Evolutionary conservation across 2,888 invertebrate species (phyloP).

Genomic region (Thyatira batis): DNA sequence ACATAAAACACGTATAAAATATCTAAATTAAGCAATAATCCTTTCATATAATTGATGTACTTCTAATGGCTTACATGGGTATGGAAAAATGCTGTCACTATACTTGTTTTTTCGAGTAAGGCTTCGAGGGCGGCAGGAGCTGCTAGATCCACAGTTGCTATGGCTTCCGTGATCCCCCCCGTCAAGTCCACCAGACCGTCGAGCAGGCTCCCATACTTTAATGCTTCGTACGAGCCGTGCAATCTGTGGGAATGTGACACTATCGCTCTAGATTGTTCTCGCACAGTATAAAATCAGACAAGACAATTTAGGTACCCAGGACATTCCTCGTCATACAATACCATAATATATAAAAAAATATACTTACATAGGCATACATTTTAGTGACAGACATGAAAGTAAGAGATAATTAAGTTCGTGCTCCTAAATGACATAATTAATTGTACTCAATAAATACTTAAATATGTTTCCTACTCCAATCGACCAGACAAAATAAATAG

Average conservation of each 20-base stretch:
- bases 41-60: too few relatives aligned
- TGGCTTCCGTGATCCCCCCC: conserved; percentile 93
- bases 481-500: too few relatives aligned
- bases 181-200: conserved; percentile 95
- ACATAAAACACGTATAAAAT: background rate
- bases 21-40: too few relatives aligned
- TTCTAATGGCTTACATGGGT: conserved; percentile 55
- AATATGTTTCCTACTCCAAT: too few relatives aligned
- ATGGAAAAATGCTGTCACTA: conserved; percentile 85
- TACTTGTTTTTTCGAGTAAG: conserved; percentile 90
- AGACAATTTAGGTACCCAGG: too few relatives aligned
- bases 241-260: conserved; percentile 80
- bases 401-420: too few relatives aligned
- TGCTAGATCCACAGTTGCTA: conserved; percentile 87
- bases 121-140: conserved; percentile 86
- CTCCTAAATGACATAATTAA: too few relatives aligned
- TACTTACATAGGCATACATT: too few relatives aligned
- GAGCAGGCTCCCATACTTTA: conserved; percentile 94
- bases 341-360: too few relatives aligned
- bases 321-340: too few relatives aligned
- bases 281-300: background rate
- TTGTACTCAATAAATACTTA: too few relatives aligned
- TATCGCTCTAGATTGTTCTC: background rate
- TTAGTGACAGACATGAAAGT: too few relatives aligned
- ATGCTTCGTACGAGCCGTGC: conserved; percentile 95